Percentiles rank a stretch among this genome's conserved stretches.
Evolutionary conservation across 2,888 invertebrate genomes (phyloP).

Genomic region (Meta bourneti): DNA sequence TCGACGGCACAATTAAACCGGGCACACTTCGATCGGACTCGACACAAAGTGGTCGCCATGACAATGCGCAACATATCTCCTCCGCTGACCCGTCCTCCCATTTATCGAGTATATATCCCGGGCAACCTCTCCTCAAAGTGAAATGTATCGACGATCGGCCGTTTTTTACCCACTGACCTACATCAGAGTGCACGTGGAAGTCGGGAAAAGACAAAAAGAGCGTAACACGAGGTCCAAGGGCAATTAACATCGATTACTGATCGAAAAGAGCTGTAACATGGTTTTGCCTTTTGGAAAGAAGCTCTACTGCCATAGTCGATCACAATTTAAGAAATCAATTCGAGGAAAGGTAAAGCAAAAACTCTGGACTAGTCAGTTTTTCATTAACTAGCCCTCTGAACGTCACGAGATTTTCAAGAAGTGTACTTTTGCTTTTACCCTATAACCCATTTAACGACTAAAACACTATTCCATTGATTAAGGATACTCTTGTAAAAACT

Average conservation of each 20-base stretch:
- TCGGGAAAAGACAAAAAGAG: not conserved
- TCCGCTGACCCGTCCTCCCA: not conserved
- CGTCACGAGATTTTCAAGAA: no score
- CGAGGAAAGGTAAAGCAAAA: no score
- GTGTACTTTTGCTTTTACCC: no score
- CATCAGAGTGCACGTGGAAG: not conserved
- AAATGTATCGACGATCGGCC: slow-evolving; percentile 27
- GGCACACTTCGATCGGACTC: not conserved
- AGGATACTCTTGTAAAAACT: no score
- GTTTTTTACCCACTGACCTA: slow-evolving; percentile 63
- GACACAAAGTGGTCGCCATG: slow-evolving; percentile 23
- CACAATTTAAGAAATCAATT: no score
- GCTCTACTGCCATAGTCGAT: no score
- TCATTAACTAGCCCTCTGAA: no score
- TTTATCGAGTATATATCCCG: not conserved
- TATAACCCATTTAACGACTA: no score
- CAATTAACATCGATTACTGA: slow-evolving; percentile 10
- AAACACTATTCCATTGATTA: no score
- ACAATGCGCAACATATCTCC: slow-evolving; percentile 21
- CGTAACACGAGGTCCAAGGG: slow-evolving; percentile 3
- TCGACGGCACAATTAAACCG: not conserved
- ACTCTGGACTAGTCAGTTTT: no score
- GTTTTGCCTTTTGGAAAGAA: no score
- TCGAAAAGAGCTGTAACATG: not conserved
- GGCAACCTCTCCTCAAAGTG: slow-evolving; percentile 11